Conservation (phyloP, 1,140 invertebrate species). For the Orius insidiosus region DNA sequence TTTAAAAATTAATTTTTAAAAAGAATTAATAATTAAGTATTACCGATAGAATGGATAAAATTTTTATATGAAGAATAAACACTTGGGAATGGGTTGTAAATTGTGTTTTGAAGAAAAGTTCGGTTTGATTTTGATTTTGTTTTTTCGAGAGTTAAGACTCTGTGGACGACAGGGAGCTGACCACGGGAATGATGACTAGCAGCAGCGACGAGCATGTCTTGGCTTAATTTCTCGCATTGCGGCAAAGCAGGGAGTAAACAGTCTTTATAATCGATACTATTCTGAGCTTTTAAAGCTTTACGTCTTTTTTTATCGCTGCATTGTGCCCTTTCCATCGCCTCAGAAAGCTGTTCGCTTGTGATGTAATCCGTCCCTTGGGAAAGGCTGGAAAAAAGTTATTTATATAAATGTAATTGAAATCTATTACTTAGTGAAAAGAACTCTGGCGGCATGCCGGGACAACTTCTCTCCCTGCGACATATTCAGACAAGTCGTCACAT, state of each 20-base stretch:
- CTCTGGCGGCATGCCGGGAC: constrained; percentile 61
- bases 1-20: not conserved
- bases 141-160: constrained; percentile 39
- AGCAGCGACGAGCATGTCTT: constrained; percentile 60
- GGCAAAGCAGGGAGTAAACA: no score
- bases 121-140: constrained; percentile 1
- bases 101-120: constrained; percentile 11
- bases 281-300: no score
- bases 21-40: not conserved
- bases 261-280: no score
- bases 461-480: constrained; percentile 73
- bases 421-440: constrained; percentile 58
- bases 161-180: constrained; percentile 53
- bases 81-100: constrained; percentile 9
- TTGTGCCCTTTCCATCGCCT: constrained; percentile 16
- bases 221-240: constrained; percentile 46
- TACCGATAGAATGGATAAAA: constrained; percentile 9
- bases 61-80: constrained; percentile 6
- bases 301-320: not conserved
- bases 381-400: constrained; percentile 31
- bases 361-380: constrained; percentile 73
- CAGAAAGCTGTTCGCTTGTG: constrained; percentile 49
- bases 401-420: not conserved
- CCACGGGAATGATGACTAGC: constrained; percentile 64
- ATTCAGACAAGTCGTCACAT: constrained; percentile 63